Evolutionary conservation across 2,797 vertebrate genomes (phyloP), one percentile per base, ranked within the genome.

Genomic region (Siniperca undulata): DNA sequence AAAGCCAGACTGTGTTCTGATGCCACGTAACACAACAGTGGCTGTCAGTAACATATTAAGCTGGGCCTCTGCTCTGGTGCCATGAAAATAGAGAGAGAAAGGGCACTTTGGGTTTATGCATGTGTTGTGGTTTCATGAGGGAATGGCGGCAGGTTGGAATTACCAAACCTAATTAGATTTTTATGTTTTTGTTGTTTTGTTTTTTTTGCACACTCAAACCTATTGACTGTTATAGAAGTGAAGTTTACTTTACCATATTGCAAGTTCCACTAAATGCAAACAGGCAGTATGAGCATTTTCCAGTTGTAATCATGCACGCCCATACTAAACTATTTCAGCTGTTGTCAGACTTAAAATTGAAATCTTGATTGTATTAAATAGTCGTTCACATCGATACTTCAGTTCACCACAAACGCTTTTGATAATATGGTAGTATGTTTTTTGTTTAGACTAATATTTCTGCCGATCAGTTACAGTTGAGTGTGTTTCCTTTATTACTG

Each of bases 1-100:
- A 91, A 90, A 91, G 86, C 82, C 81, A 87, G 78, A 80, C 85
- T 83, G 84, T 92, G 90, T 91, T 77, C 88, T 89, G 86, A 88
- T 83, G 83, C 89, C 86, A 88, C 85, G 60, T 76, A 91, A 92
- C 91, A 92, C 92, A 93, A 88, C 91, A 83, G 86, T 91, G 87
- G 82, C 86, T 93, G 91, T 91, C 88, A 93, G 83, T 85, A 87
- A 84, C 81, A 87, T 77, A 83, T 90, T 89, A 88, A 92, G 91
- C 87, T 89, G 88, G 85, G 67, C 76, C 85, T 89, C 84, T 81
- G 64, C 78, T 89, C 83, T 84, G 70, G 59, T 76, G 79, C 81
- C 76, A 77, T 74, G 72, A 84, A 90, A 80, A 83, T 48, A 60
- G 61, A 77, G 38, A 75, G 74, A 85, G 82, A 82, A 88, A 80